A percentile compares a stretch with the other conserved stretches of the same genome.
phyloP scores from a whole-genome alignment of 2,888 invertebrate genomes.

The Diarsia brunnea region DNA sequence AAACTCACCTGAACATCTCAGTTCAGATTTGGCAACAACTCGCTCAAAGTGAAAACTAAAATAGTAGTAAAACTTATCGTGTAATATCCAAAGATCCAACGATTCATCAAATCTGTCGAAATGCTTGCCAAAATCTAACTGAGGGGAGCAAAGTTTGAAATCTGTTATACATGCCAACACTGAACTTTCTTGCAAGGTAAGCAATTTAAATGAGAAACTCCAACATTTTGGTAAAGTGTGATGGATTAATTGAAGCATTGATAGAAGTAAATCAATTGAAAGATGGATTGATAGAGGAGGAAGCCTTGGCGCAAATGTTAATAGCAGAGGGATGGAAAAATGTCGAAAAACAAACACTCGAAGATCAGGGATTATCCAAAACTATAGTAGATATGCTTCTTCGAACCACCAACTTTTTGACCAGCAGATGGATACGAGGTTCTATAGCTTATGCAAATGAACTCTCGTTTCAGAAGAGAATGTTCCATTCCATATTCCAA shows the following conservation, averaged over 20 bases:
- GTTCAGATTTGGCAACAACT: slow-evolving; percentile 27
- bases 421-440: too few species aligned
- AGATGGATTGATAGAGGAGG: neutral
- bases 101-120: slow-evolving; percentile 67
- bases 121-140: slow-evolving; percentile 56
- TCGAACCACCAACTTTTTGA: too few species aligned
- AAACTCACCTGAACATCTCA: neutral
- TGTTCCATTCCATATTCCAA: too few species aligned
- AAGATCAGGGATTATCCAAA: too few species aligned
- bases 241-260: slow-evolving; percentile 35
- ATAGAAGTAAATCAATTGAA: slow-evolving; percentile 24
- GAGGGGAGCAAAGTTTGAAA: slow-evolving; percentile 57
- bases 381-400: too few species aligned
- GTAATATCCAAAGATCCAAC: slow-evolving; percentile 36
- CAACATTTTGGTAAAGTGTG: slow-evolving; percentile 46
- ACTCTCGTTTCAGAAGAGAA: too few species aligned
- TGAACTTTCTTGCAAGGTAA: slow-evolving; percentile 52
- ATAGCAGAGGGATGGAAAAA: neutral
- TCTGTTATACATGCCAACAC: slow-evolving; percentile 48
- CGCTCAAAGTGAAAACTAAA: slow-evolving; percentile 40
- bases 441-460: too few species aligned
- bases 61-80: slow-evolving; percentile 60
- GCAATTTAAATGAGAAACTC: slow-evolving; percentile 53
- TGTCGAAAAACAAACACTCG: neutral
- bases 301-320: neutral